phyloP scores from a whole-genome alignment of 2,797 vertebrate species.

The Otus scops region DNA sequence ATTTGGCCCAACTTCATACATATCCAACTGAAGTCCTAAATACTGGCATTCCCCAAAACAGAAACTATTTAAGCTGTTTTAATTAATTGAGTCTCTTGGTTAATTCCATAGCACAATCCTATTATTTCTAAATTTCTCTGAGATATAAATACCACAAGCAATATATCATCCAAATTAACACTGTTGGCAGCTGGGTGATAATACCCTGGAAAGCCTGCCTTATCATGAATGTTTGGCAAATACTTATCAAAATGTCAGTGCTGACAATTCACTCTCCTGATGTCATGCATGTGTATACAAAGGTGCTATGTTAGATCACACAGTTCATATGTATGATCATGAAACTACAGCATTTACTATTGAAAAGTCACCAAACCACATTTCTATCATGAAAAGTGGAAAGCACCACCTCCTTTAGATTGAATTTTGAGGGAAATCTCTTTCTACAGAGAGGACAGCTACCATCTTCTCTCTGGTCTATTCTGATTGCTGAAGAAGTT shows the following conservation, averaged over 20 bases:
- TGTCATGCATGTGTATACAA: background rate
- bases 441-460: background rate
- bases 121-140: background rate
- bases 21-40: background rate
- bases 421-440: background rate
- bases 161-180: background rate
- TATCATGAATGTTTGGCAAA: background rate
- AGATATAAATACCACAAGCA: background rate
- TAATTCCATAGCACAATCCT: background rate
- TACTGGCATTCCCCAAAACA: background rate
- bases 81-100: background rate
- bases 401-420: background rate
- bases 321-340: background rate
- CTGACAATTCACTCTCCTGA: background rate
- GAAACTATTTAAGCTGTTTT: background rate
- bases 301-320: background rate
- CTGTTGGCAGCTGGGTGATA: background rate
- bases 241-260: background rate
- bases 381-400: background rate
- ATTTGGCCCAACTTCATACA: background rate
- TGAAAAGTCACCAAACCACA: background rate
- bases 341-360: background rate
- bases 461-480: background rate
- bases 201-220: background rate
- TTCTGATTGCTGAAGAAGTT: background rate